These are phyloP conservation scores for Emmelina monodactyla DNA, from an alignment of 2,888 invertebrate species.

Conservation along the genomic window DNA sequence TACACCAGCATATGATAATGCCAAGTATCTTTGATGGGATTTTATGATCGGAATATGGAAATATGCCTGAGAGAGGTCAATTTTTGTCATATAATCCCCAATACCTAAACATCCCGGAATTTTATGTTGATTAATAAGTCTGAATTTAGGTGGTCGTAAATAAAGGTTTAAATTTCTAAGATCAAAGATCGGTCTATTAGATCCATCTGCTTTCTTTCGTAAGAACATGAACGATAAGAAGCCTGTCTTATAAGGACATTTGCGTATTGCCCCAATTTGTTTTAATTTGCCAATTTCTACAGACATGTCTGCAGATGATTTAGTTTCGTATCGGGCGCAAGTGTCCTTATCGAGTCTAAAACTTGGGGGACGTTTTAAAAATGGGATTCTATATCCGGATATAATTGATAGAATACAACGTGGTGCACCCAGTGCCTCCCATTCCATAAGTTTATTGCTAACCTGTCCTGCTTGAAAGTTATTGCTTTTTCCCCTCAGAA, in stretches of 20 bases:
- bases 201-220: slow-evolving; percentile 5
- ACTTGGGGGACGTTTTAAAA: background rate
- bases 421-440: background rate
- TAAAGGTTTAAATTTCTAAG: slow-evolving; percentile 1
- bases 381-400: background rate
- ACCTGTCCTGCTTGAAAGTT: background rate
- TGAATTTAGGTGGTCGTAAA: slow-evolving; percentile 5
- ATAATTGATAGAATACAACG: background rate
- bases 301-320: background rate
- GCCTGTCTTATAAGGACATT: background rate
- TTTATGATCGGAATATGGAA: slow-evolving; percentile 7
- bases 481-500: no score
- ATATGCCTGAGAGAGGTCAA: slow-evolving; percentile 8
- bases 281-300: background rate
- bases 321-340: background rate
- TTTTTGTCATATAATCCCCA: slow-evolving; percentile 7
- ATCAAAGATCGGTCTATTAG: slow-evolving; percentile 5
- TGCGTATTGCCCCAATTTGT: background rate
- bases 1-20: background rate
- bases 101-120: slow-evolving; percentile 4
- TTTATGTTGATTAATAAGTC: slow-evolving; percentile 3
- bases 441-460: background rate
- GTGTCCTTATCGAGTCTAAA: background rate
- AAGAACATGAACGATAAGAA: slow-evolving; percentile 4
- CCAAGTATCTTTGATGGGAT: slow-evolving; percentile 4